Evolutionary conservation across 1,140 invertebrate genomes (phyloP).

Genomic region (Drosophila novamexicana): DNA sequence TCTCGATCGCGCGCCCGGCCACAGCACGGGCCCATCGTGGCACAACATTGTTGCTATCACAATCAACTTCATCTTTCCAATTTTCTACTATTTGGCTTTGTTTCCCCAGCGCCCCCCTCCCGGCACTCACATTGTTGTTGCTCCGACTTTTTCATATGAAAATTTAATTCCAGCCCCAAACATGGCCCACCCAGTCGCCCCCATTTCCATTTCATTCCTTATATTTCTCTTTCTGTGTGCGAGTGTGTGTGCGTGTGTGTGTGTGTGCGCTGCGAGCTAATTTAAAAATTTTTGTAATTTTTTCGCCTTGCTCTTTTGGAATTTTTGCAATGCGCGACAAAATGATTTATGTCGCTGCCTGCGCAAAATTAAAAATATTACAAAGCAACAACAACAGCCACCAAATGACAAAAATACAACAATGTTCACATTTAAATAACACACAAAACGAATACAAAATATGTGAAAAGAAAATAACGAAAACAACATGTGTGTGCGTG

Average conservation of each 20-base stretch:
- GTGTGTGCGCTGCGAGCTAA: slow-evolving; percentile 68
- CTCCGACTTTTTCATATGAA: slow-evolving; percentile 77
- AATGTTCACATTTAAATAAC: slow-evolving; percentile 75
- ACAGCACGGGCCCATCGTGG: not conserved
- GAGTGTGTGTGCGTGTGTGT: slow-evolving; percentile 2
- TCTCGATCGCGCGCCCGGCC: not conserved
- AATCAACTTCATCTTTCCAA: slow-evolving; percentile 81
- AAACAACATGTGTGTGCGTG: slow-evolving; percentile 24
- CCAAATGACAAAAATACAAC: slow-evolving; percentile 52
- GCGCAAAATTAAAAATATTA: slow-evolving; percentile 82
- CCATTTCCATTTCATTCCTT: slow-evolving; percentile 5
- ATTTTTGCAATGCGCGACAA: slow-evolving; percentile 83
- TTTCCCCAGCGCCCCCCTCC: slow-evolving; percentile 18
- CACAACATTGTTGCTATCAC: slow-evolving; percentile 64
- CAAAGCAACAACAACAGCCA: slow-evolving; percentile 49
- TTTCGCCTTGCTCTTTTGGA: slow-evolving; percentile 80
- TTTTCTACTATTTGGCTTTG: slow-evolving; percentile 83
- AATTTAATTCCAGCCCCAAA: slow-evolving; percentile 70
- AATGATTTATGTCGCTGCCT: slow-evolving; percentile 83
- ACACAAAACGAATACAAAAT: slow-evolving; percentile 55
- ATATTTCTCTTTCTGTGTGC: slow-evolving; percentile 3
- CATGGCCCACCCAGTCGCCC: slow-evolving; percentile 18
- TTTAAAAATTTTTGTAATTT: slow-evolving; percentile 83
- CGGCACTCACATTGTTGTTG: slow-evolving; percentile 27
- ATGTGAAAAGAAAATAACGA: slow-evolving; percentile 20